Evolutionary conservation across 1,140 invertebrate species (phyloP), one percentile per base, ranked within the genome.

Genomic region (Gerris buenoi): DNA sequence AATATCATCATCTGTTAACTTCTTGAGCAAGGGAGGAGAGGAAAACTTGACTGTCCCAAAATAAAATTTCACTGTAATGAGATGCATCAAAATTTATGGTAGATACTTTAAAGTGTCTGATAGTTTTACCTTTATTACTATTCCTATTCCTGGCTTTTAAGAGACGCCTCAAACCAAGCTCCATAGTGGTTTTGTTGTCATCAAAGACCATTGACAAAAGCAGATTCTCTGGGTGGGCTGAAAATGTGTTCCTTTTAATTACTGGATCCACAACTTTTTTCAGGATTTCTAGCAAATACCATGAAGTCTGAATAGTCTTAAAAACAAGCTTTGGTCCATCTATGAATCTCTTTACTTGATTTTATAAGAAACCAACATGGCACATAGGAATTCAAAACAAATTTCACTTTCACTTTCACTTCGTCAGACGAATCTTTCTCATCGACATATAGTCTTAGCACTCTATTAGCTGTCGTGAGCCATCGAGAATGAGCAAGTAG

Each of bases 311-410:
- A 33, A 74, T 71, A 13, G 66, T 58, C 29, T 70, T 18, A 63
- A 70, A 72, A 65, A 74, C 46, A 67, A 70, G 66, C 65, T 69
- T 65, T 46, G 69, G 62, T 64, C 71, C 73, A 68, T 73, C 65
- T 57, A 68, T 75, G 70, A 71, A 68, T 73, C 65, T 66, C 68
- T 66, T 70, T n/a, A 63, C 58, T 74, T 18, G 1, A 68, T 68
- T 72, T 76, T 61, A 75, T 75, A 27, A 25, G n/a, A 70, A 76
- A 76, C 75, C 75, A 76, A 2, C 70, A 63, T 33, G 73, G 75
- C 29, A 73, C 71, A 66, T 76, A 76, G 18, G 72, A 71, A 73
- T 74, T 75, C 1, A 76, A 66, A 58, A 76, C 71, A 64, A 67
- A 73, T 13, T 26, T 63, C 13, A 70, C 71, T 23, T 75, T 60